A percentile compares a stretch with the other conserved stretches of the same genome.
These are phyloP conservation scores for Oxygymnocypris stewartii DNA, from an alignment of 2,113 vertebrate species.

Conservation along the genomic window DNA sequence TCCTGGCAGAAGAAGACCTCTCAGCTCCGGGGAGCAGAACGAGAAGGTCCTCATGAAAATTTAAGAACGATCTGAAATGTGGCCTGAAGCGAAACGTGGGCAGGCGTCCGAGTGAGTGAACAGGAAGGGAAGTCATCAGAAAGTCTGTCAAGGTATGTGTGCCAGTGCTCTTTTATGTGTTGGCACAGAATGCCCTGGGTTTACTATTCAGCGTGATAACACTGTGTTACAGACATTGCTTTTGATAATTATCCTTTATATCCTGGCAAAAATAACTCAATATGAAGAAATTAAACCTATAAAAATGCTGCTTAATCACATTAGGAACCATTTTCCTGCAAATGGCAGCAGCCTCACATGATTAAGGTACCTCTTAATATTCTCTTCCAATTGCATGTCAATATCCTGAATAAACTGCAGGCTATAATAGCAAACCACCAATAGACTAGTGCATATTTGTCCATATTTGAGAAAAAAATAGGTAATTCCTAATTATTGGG, in stretches of 20 bases:
- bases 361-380: background rate
- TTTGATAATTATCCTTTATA: slow-evolving; percentile 12
- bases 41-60: slow-evolving; percentile 73
- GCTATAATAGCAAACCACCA: background rate
- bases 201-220: background rate
- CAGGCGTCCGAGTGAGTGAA: slow-evolving; percentile 57
- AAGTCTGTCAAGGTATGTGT: slow-evolving; percentile 58
- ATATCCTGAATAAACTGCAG: background rate
- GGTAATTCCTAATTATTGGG: too few species aligned
- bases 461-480: too few species aligned
- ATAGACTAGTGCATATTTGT: background rate
- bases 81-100: slow-evolving; percentile 55
- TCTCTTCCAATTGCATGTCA: background rate
- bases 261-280: background rate
- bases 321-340: background rate
- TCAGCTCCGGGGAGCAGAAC: slow-evolving; percentile 59
- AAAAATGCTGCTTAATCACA: background rate
- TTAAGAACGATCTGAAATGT: slow-evolving; percentile 66
- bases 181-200: background rate
- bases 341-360: background rate
- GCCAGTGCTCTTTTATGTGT: slow-evolving; percentile 24
- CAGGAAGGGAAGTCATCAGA: slow-evolving; percentile 51
- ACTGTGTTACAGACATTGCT: background rate
- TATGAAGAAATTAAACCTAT: background rate
- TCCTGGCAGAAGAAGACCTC: slow-evolving; percentile 57